A percentile compares a stretch with the other conserved stretches of the same genome.
Evolutionary conservation across 30 jellyfish, hydroid and myxozoan genomes (phyloP).

Genomic region (Turritopsis rubra): DNA sequence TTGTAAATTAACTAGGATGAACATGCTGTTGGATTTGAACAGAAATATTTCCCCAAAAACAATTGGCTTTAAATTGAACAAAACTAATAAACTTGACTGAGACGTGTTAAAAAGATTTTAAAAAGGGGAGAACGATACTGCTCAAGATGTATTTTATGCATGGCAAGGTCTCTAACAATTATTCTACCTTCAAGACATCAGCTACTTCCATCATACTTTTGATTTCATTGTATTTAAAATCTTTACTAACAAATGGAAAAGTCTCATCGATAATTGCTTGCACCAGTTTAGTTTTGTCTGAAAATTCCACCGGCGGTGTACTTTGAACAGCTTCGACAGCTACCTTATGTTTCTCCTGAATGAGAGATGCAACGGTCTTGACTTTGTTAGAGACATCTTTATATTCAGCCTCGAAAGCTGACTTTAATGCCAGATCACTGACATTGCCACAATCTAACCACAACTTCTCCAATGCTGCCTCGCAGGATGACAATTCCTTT

Average conservation of each 20-base stretch:
- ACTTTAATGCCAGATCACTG: constrained; percentile 72
- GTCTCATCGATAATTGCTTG: constrained; percentile 72
- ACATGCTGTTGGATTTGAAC: no score
- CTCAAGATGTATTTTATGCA: no score
- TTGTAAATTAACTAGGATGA: no score
- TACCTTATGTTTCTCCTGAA: constrained; percentile 66
- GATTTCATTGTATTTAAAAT: constrained; percentile 68
- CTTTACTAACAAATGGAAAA: constrained; percentile 73
- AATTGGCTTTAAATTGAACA: no score
- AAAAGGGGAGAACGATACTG: no score
- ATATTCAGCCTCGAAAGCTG: constrained; percentile 78
- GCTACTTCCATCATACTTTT: constrained; percentile 37
- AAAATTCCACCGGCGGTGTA: constrained; percentile 91
- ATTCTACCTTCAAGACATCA: constrained; percentile 22
- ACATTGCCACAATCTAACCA: constrained; percentile 49
- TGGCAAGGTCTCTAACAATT: neutral
- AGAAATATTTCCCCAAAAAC: no score
- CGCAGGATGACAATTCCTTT: constrained; percentile 59
- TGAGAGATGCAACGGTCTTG: constrained; percentile 39
- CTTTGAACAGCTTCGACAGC: constrained; percentile 72
- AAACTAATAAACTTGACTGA: no score
- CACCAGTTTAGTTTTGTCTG: constrained; percentile 46
- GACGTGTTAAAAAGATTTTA: no score
- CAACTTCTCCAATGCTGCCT: constrained; percentile 55
- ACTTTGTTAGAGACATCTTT: constrained; percentile 63